These are phyloP conservation scores for Coenobita brevimanus DNA, from an alignment of 1,140 invertebrate genomes.

Conservation along the genomic window DNA sequence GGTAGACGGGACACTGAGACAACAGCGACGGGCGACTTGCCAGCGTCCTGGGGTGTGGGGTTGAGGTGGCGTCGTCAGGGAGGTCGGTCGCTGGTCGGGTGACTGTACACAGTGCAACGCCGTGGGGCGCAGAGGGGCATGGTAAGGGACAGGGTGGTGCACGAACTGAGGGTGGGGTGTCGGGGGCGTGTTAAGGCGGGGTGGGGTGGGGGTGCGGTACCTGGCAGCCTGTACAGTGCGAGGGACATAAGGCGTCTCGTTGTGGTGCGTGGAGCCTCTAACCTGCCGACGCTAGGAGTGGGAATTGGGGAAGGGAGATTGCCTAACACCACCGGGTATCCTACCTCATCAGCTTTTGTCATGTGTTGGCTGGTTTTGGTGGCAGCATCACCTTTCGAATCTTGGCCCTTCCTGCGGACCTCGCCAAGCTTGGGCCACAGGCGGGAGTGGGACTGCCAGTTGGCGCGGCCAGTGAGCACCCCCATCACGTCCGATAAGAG, in stretches of 20 bases:
- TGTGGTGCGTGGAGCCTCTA: neutral
- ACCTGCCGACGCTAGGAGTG: neutral
- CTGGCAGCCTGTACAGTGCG: constrained; percentile 44
- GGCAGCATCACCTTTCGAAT: neutral
- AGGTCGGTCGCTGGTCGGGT: constrained; percentile 13
- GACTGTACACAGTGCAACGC: constrained; percentile 45
- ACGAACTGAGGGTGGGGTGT: neutral
- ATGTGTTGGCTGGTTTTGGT: constrained; percentile 26
- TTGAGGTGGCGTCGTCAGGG: neutral
- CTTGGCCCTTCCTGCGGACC: neutral
- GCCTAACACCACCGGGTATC: constrained; percentile 15
- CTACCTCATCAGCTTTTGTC: constrained; percentile 38
- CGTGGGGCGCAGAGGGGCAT: neutral
- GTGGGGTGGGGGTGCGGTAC: constrained; percentile 19
- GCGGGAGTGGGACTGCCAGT: constrained; percentile 13
- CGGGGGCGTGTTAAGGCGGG: constrained; percentile 15
- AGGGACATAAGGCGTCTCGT: constrained; percentile 2
- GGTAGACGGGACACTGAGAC: no score
- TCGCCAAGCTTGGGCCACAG: neutral
- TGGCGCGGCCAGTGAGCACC: neutral
- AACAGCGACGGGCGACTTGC: no score
- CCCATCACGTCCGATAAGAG: constrained; percentile 7
- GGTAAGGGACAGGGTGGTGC: neutral
- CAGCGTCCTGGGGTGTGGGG: no score
- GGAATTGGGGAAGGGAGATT: neutral